A percentile compares a stretch with the other conserved stretches of the same genome.
phyloP scores from a whole-genome alignment of 2,888 invertebrate genomes.

The Laothoe populi region DNA sequence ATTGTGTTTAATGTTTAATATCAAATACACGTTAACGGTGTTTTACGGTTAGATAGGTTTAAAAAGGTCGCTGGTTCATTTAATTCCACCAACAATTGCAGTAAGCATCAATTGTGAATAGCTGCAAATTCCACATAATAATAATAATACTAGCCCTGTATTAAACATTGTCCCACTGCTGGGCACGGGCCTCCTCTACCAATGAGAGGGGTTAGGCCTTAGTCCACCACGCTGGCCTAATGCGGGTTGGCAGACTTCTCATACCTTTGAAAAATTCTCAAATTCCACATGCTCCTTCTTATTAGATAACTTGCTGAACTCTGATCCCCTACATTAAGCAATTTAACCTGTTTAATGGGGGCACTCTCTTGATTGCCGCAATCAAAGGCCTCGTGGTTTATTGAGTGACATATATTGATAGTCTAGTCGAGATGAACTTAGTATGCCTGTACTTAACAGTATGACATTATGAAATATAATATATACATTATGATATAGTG shows the following conservation, averaged over 20 bases:
- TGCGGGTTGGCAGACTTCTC: no score
- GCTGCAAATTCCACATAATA: conserved; percentile 44
- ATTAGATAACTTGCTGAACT: conserved; percentile 72
- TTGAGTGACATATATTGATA: conserved; percentile 28
- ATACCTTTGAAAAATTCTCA: no score
- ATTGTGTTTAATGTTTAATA: no score
- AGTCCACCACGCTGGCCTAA: no score
- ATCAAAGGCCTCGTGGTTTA: conserved; percentile 38
- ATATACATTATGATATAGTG: no score
- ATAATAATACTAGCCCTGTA: no score
- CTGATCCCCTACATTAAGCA: conserved; percentile 70
- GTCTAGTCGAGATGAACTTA: conserved; percentile 8
- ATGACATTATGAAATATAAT: not conserved
- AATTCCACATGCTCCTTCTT: conserved; percentile 50
- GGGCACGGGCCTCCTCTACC: no score
- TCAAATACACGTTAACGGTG: not conserved
- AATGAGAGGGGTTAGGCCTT: no score
- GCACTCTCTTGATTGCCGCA: conserved; percentile 52
- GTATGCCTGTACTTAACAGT: not conserved
- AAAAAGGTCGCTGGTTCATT: not conserved
- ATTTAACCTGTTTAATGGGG: conserved; percentile 64
- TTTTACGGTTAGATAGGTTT: not conserved
- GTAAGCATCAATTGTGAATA: conserved; percentile 27
- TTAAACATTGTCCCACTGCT: no score
- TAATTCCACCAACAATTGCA: conserved; percentile 14